A percentile compares a stretch with the other conserved stretches of the same genome.
Evolutionary conservation across 2,797 vertebrate genomes (phyloP).

Genomic region (Falco novaeseelandiae): DNA sequence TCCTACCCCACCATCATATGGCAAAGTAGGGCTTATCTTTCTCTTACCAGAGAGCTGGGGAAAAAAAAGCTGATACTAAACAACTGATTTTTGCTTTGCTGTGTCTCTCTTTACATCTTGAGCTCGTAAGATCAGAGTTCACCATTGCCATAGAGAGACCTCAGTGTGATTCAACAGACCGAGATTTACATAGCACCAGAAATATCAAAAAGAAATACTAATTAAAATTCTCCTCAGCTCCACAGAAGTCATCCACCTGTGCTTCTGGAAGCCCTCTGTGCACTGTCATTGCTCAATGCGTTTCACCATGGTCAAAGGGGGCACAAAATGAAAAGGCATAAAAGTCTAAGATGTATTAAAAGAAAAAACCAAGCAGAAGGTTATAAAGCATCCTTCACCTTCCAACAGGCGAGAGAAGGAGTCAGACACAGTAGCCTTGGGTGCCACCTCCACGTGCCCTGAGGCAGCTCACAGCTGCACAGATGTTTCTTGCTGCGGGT

Average conservation of each 20-base stretch:
- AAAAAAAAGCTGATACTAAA: not conserved
- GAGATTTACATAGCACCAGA: not conserved
- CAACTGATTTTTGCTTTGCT: not conserved
- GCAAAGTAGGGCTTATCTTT: not conserved
- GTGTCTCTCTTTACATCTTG: not conserved
- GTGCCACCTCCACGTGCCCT: not conserved
- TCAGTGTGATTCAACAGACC: not conserved
- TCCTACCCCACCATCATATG: rapidly evolving
- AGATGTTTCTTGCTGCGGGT: not conserved
- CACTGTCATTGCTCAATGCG: not conserved
- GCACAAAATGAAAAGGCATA: not conserved
- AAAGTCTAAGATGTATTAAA: not conserved
- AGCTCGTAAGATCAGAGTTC: not conserved
- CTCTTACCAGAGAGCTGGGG: not conserved
- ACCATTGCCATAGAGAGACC: not conserved
- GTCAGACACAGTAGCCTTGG: rapidly evolving
- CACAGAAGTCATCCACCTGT: not conserved
- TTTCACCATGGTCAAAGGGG: not conserved
- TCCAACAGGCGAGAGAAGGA: not conserved
- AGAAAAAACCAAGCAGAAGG: not conserved
- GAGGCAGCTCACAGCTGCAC: not conserved
- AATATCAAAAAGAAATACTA: not conserved
- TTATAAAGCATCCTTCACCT: not conserved
- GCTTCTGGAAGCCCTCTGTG: not conserved
- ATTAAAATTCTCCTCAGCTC: slow-evolving; percentile 5